These are phyloP conservation scores for Pterobdella sp. DNA, from an alignment of 2,888 invertebrate genomes.

Conservation along the genomic window DNA sequence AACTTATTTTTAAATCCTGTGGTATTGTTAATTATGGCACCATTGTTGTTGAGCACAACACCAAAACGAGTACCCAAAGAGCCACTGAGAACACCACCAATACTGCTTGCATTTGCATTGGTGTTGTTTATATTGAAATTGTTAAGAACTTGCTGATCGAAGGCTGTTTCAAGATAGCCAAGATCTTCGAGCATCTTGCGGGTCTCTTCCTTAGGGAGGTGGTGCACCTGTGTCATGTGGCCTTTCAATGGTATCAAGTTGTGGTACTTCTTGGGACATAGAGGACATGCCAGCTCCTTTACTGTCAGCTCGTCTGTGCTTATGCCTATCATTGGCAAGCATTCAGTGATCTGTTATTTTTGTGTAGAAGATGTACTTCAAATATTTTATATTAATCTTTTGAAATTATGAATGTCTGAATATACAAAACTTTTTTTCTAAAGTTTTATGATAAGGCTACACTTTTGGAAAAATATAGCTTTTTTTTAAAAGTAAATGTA, in stretches of 20 bases:
- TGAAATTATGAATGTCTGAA: too few species aligned
- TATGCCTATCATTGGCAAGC: conserved; percentile 33
- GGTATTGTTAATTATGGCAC: background rate
- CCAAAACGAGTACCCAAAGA: background rate
- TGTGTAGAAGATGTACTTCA: too few species aligned
- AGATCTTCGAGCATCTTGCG: conserved; percentile 30
- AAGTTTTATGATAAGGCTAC: too few species aligned
- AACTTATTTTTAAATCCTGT: too few species aligned
- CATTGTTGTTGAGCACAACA: background rate
- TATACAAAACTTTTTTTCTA: too few species aligned
- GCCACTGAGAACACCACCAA: background rate
- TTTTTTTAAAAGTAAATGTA: too few species aligned
- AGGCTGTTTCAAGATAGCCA: conserved; percentile 30
- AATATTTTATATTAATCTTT: too few species aligned
- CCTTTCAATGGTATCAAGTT: conserved; percentile 33
- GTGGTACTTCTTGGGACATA: conserved; percentile 34
- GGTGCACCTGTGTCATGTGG: conserved; percentile 34
- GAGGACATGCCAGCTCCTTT: conserved; percentile 31
- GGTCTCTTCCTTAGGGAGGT: conserved; percentile 30
- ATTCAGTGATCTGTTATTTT: conserved; percentile 32
- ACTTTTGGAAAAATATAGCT: too few species aligned
- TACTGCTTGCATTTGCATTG: background rate
- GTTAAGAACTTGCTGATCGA: conserved; percentile 26
- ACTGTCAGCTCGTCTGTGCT: conserved; percentile 33
- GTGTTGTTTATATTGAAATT: conserved; percentile 6